Base-by-base conservation (phyloP, 1,140 invertebrate genomes). In the Drosophila willistoni region DNA sequence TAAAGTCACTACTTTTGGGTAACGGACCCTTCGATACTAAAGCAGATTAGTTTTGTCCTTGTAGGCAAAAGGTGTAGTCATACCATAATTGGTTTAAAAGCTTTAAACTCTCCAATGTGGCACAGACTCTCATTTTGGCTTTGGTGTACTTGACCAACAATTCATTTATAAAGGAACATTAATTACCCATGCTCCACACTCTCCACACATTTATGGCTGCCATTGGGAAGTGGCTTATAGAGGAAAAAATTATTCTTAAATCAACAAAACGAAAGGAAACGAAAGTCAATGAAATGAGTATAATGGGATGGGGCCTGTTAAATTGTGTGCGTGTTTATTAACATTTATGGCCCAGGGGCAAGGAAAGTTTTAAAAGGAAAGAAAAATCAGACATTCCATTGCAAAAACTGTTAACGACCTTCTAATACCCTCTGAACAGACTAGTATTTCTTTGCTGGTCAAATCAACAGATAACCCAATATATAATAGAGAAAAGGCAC, bases 311-410 rank as follows among this genome's bases (percentile, higher is more conserved):
- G 66, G 57, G 57, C 68, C 59, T 51, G 44, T 51, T 51, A 51
- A 66, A 66, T 67, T 71, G 64, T 69, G 72, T 62, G n/a, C 19
- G 54, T 41, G 36, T 60, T 64, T 71, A 51, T 68, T 62, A 76
- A 68, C 70, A 64, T 68, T 68, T 68, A 76, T 73, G 73, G 73
- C 55, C 70, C 55, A 64, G 57, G 73, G 64, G 60, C 64, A 76
- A 59, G 63, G 54, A 22, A 51, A 51, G 44, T 51, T 51, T 51
- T 22, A 2, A 19, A 51, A 51, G 44, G 17, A 51, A 51, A 51
- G 17, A 12, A 19, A 51, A 22, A 51, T n/a, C 44, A 17, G 44
- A 10, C 7, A 3, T 2, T 0, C 36, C 36, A 39, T 13, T 39
- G 36, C 12, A 39, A 39, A 5, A 39, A 39, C 1, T 12, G 34